Percentiles rank a stretch among this genome's conserved stretches.
Evolutionary conservation across 2,113 vertebrate species (phyloP).

Genomic region (Carassius gibelio): DNA sequence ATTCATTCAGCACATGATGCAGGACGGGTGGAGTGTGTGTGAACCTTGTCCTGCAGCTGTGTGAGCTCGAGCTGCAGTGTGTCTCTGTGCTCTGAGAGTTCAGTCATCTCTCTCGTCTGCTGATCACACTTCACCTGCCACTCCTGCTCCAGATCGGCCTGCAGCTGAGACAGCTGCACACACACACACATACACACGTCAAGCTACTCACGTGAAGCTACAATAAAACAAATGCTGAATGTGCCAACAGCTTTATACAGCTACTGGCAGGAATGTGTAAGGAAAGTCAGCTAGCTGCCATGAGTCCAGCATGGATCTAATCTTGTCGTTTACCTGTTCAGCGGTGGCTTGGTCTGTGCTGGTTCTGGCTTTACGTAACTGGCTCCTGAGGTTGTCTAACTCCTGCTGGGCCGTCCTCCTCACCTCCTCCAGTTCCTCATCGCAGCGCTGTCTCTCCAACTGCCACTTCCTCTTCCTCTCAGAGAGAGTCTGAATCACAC

Average conservation of each 20-base stretch:
- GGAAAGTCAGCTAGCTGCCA: not conserved
- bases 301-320: not conserved
- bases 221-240: no score
- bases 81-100: conserved; percentile 81
- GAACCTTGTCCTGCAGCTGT: conserved; percentile 84
- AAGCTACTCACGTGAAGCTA: not conserved
- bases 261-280: not conserved
- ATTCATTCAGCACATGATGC: no score
- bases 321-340: conserved; percentile 79
- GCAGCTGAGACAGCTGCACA: conserved; percentile 78
- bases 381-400: conserved; percentile 79
- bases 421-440: conserved; percentile 89
- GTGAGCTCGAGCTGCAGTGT: conserved; percentile 74
- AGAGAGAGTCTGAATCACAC: conserved; percentile 76
- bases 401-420: conserved; percentile 83
- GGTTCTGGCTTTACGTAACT: conserved; percentile 83
- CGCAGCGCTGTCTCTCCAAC: conserved; percentile 81
- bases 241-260: not conserved
- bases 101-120: conserved; percentile 76
- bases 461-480: conserved; percentile 91
- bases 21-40: no score
- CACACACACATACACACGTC: not conserved
- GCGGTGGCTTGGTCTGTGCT: conserved; percentile 81
- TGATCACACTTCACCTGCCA: conserved; percentile 83
- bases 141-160: conserved; percentile 84